Percentiles rank a stretch among this genome's conserved stretches.
phyloP scores from a whole-genome alignment of 2,888 invertebrate genomes.

The Argyresthia albistria region DNA sequence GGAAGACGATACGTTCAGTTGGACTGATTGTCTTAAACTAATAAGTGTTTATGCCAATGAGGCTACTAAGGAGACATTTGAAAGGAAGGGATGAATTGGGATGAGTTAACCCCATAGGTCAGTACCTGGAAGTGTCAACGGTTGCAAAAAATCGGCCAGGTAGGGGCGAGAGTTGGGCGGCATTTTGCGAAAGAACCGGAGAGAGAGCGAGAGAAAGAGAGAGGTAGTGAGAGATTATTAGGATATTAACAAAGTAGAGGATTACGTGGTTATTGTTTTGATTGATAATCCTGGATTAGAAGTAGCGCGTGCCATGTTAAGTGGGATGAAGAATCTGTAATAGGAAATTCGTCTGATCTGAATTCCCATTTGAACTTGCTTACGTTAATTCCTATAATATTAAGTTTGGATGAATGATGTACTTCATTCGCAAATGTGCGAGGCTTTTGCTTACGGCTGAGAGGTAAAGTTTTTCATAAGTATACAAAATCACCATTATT shows the following conservation, averaged over 20 bases:
- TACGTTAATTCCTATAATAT: too few relatives aligned
- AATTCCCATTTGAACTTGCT: too few relatives aligned
- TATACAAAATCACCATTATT: too few relatives aligned
- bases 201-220: too few relatives aligned
- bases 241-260: not conserved
- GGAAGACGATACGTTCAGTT: conserved; percentile 18
- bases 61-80: conserved; percentile 17
- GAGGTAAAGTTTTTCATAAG: too few relatives aligned
- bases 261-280: not conserved
- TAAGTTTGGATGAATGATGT: too few relatives aligned
- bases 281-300: not conserved
- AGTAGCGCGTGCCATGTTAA: not conserved
- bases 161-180: not conserved
- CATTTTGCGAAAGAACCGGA: not conserved
- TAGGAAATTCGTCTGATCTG: too few relatives aligned
- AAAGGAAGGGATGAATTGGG: conserved; percentile 22
- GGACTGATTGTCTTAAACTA: not conserved
- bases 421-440: too few relatives aligned
- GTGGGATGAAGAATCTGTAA: not conserved
- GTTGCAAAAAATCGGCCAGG: not conserved
- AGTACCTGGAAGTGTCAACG: not conserved
- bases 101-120: not conserved
- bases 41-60: not conserved
- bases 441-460: too few relatives aligned
- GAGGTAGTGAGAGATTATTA: not conserved